Base-by-base conservation (phyloP, 1,140 invertebrate genomes). In the Trachymyrmex cornetzi region DNA sequence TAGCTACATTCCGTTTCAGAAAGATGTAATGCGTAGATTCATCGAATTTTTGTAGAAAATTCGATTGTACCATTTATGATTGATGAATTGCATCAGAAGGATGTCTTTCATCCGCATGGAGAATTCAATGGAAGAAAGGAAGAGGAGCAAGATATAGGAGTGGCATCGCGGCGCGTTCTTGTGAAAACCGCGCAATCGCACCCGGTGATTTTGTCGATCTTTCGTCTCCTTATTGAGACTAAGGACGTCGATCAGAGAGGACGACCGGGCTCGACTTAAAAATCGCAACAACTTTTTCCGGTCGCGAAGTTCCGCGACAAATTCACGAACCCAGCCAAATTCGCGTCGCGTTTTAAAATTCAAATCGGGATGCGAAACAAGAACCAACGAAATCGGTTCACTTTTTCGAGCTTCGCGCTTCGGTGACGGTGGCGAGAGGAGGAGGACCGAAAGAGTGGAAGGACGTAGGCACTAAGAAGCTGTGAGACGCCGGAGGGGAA, bases 301-400 rank as follows among this genome's bases (percentile, higher is more conserved):
- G 3, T 11, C 63, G 61, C 34, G 30, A 16, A 27, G 34, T 50
- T 16, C 57, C 61, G 27, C 81, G 88, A 86, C 86, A 85, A 85
- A 91, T 91, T 91, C 89, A 87, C 87, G 89, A 90, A 92, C 82
- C 90, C 64, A 80, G 86, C 22, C 91, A 91, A 91, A 89, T 91
- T 72, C 67, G 74, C 86, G 85, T 61, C 48, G 77, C 87, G 57
- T 93, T 92, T 88, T 92, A 88, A 92, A 92, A 89, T 92, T 93
- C 88, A 90, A 89, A 92, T 92, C 50, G 79, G 1, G 34, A 59
- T 27, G 50, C 38, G 48, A 30, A 44, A 12, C 38, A n/a, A 38
- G 50, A 53, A 74, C 11, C 61, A 44, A 44, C 44, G 27, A 57
- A 57, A 59, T 75, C 88, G 81, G 53, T 44, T 44, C 86, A 48